Percentiles rank a stretch among this genome's conserved stretches.
These are phyloP conservation scores for Siphamia tubifer DNA, from an alignment of 2,113 vertebrate species.

Conservation along the genomic window DNA sequence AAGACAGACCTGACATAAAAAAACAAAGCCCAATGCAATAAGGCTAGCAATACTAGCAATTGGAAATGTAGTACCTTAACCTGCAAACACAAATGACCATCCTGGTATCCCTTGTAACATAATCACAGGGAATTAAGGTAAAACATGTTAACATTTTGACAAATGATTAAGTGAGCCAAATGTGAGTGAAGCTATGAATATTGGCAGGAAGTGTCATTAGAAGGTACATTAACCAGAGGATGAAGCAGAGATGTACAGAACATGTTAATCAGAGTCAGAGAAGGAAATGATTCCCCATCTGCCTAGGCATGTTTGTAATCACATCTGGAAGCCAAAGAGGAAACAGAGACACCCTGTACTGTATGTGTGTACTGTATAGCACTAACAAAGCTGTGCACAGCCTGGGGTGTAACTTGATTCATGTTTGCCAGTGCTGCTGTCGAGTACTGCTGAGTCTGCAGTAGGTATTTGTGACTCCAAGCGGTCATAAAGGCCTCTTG, in stretches of 20 bases:
- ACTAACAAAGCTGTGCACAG: slow-evolving; percentile 14
- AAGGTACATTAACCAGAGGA: background rate
- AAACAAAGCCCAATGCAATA: no score
- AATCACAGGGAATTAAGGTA: background rate
- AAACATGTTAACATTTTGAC: background rate
- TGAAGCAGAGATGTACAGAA: slow-evolving; percentile 1
- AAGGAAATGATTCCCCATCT: background rate
- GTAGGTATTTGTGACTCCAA: slow-evolving; percentile 60
- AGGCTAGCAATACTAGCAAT: no score
- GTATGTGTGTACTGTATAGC: slow-evolving; percentile 1
- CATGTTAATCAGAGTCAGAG: background rate
- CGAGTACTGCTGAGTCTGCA: slow-evolving; percentile 64
- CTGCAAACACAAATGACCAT: background rate
- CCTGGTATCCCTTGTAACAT: background rate
- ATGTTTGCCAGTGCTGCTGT: slow-evolving; percentile 29
- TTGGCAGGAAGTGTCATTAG: background rate
- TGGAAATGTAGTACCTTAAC: background rate
- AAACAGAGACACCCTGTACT: background rate
- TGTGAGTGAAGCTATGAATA: background rate
- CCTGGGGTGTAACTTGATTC: slow-evolving; percentile 57
- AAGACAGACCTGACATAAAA: slow-evolving; percentile 11
- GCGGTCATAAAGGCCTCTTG: slow-evolving; percentile 37
- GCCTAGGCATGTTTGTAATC: background rate
- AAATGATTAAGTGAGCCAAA: slow-evolving; percentile 3
- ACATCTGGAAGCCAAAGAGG: background rate